These are phyloP conservation scores for Drosophila neonasuta DNA, from an alignment of 2,888 invertebrate genomes.

Conservation along the genomic window DNA sequence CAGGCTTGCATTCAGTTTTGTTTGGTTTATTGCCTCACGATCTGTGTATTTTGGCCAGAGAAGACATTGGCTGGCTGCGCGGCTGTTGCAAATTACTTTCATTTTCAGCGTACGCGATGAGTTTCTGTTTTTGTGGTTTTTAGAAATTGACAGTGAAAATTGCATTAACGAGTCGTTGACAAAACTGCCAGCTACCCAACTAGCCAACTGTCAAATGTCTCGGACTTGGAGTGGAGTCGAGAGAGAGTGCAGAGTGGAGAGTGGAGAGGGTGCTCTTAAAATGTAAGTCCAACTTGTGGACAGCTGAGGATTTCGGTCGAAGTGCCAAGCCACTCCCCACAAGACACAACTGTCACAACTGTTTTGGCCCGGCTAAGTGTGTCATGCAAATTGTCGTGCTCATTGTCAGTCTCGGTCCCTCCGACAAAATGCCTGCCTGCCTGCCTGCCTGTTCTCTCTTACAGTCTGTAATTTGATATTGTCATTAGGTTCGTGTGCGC, in stretches of 20 bases:
- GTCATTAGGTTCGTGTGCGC: slow-evolving; percentile 73
- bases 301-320: slow-evolving; percentile 42
- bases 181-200: slow-evolving; percentile 52
- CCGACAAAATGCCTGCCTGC: slow-evolving; percentile 1
- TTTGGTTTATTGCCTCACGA: slow-evolving; percentile 59
- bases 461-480: slow-evolving; percentile 68
- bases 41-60: slow-evolving; percentile 53
- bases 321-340: slow-evolving; percentile 30
- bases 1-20: slow-evolving; percentile 32
- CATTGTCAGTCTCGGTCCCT: slow-evolving; percentile 22
- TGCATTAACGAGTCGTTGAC: slow-evolving; percentile 55
- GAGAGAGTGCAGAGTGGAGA: not conserved
- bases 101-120: slow-evolving; percentile 40
- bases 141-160: slow-evolving; percentile 71
- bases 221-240: not conserved
- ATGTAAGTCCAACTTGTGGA: slow-evolving; percentile 51
- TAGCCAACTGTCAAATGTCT: not conserved
- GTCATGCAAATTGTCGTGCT: slow-evolving; percentile 69
- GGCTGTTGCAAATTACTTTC: slow-evolving; percentile 59
- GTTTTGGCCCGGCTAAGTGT: slow-evolving; percentile 57
- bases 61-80: slow-evolving; percentile 45
- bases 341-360: slow-evolving; percentile 1
- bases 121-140: slow-evolving; percentile 39
- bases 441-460: slow-evolving; percentile 1
- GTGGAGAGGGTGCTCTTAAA: slow-evolving; percentile 29